Evolutionary conservation across 2,113 vertebrate genomes (phyloP), one percentile per base, ranked within the genome.

Genomic region (Argyrosomus japonicus): DNA sequence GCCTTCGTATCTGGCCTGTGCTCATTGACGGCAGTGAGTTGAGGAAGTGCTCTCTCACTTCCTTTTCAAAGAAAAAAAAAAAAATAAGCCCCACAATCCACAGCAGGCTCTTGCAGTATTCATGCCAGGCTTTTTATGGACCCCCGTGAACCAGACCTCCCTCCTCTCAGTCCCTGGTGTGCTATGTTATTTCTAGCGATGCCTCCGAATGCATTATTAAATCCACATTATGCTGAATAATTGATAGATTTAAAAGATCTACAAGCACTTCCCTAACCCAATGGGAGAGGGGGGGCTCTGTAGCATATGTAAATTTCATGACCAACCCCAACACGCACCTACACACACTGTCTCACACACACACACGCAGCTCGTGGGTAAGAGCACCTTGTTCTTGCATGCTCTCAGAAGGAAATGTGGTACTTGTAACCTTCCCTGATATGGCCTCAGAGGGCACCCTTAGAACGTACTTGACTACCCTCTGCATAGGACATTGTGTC

Each of bases 1-100:
- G 75, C 54, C 83, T 60, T 72, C 36, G 0, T 43, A 13, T 84
- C 68, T 82, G 77, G 62, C 74, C 67, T 51, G 69, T 10, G 40
- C 77, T 68, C 3, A 0, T 45, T 18, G 77, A 40, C 67, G 48
- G 76, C 78, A 67, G 60, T 23, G 71, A 36, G 65, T 47, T 62
- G 79, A 88, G 91, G 89, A 93, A 90, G 87, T 89, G 76, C 85
- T 89, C 84, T 68, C 84, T 87, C 74, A 75, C 88, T 91, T 93
- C 85, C 90, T 87, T 75, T 86, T 83, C 62, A 70, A 95, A 93
- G 94, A 95, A 94, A 88, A 87, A 15, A 80, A 71, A 32, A 32
- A 32, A 32, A 32, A 32, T 1, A 40, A 40, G 7, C 36, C 80
- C 84, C 93, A 95, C 96, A 95, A 96, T 95, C 96, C 96, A 95